A percentile compares a stretch with the other conserved stretches of the same genome.
phyloP scores from a whole-genome alignment of 2,888 invertebrate species.

The Hypomecis punctinalis region DNA sequence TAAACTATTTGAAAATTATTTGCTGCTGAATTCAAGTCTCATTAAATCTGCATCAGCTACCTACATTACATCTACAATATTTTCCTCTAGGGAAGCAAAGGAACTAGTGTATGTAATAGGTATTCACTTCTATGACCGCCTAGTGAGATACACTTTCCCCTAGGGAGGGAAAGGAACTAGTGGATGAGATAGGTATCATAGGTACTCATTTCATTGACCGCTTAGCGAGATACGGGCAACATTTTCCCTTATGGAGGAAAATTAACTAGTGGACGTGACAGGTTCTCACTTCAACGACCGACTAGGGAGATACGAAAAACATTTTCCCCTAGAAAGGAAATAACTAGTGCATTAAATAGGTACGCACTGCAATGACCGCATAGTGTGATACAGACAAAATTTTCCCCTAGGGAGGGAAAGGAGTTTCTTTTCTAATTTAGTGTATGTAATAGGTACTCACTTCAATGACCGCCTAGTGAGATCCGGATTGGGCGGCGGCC shows the following conservation, averaged over 20 bases:
- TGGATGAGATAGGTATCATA: no score
- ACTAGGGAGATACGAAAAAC: not conserved
- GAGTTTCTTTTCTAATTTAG: no score
- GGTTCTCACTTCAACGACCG: not conserved
- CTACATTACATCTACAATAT: no score
- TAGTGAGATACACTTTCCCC: conserved; percentile 77
- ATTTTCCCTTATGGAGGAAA: conserved; percentile 86
- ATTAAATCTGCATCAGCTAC: no score
- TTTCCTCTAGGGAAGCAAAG: no score
- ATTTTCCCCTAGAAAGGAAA: conserved; percentile 67
- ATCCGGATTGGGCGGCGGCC: conserved; percentile 86
- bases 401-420: not conserved
- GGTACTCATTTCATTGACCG: no score
- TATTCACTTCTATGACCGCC: conserved; percentile 89
- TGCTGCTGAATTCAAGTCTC: no score
- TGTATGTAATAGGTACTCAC: conserved; percentile 71
- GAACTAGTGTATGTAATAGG: not conserved
- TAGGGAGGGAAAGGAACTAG: no score
- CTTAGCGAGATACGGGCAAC: no score
- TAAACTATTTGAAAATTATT: no score
- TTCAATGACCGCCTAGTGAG: conserved; percentile 90
- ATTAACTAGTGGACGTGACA: conserved; percentile 42
- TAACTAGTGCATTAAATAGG: conserved; percentile 29
- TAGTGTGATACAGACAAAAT: not conserved
- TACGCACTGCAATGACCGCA: not conserved